Percentiles rank a stretch among this genome's conserved stretches.
Evolutionary conservation across 2,888 invertebrate genomes (phyloP).

Genomic region (Agrochola litura): DNA sequence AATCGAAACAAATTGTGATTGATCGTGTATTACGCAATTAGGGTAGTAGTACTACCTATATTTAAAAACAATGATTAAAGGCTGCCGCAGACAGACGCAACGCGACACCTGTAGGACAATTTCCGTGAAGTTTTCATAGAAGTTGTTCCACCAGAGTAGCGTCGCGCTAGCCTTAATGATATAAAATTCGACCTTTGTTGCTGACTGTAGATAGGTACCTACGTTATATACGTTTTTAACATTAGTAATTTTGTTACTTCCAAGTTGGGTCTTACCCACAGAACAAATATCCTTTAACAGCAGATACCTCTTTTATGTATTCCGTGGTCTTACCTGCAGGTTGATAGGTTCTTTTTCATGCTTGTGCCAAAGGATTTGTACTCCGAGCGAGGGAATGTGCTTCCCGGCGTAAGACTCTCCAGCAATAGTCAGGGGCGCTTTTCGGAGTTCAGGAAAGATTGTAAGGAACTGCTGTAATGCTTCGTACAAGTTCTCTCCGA

Average conservation of each 20-base stretch:
- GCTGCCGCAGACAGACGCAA: too few relatives aligned
- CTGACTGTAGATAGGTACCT: neutral
- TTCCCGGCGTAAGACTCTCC: conserved; percentile 93
- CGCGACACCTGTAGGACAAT: too few relatives aligned
- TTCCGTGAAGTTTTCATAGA: too few relatives aligned
- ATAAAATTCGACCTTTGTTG: neutral
- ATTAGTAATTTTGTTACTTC: neutral
- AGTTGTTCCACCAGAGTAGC: too few relatives aligned
- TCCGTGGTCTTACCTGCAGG: conserved; percentile 79
- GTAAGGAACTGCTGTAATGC: conserved; percentile 92
- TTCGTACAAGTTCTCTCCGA: conserved; percentile 91
- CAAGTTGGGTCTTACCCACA: neutral
- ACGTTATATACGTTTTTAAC: neutral
- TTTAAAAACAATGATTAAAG: too few relatives aligned
- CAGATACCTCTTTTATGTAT: neutral
- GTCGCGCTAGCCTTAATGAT: too few relatives aligned
- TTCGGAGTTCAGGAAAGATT: conserved; percentile 91
- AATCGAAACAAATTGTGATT: too few relatives aligned
- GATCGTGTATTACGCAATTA: too few relatives aligned
- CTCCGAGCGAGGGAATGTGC: conserved; percentile 91
- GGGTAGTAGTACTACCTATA: too few relatives aligned
- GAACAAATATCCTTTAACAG: neutral
- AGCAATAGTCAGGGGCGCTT: conserved; percentile 91
- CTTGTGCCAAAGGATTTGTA: conserved; percentile 89
- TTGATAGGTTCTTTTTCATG: conserved; percentile 84